Conservation (phyloP, 2,888 invertebrate species). For the Lordiphosa andalusiaca region DNA sequence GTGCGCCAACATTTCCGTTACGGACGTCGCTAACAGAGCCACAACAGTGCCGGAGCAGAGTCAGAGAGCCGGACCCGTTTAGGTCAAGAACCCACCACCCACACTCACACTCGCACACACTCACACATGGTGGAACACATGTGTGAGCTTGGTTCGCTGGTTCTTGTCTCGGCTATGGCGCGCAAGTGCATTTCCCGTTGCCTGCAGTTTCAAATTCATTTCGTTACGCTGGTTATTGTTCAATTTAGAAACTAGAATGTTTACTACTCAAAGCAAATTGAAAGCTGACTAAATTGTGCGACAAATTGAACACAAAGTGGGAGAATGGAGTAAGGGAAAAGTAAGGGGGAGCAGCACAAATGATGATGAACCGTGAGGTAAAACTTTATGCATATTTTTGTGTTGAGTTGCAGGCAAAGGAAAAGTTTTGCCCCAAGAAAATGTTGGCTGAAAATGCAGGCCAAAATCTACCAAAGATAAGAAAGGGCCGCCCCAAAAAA, state of each 20-base stretch:
- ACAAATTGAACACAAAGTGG: slow-evolving; percentile 37
- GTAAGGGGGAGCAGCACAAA: not conserved
- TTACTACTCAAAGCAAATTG: slow-evolving; percentile 23
- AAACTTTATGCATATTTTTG: slow-evolving; percentile 37
- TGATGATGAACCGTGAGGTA: slow-evolving; percentile 2
- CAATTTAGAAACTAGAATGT: slow-evolving; percentile 20
- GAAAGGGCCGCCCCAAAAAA: no score
- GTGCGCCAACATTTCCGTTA: slow-evolving; percentile 58
- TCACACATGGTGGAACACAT: slow-evolving; percentile 15
- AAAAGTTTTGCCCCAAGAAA: not conserved
- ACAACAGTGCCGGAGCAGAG: slow-evolving; percentile 51
- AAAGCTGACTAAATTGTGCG: slow-evolving; percentile 45
- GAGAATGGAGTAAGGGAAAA: not conserved
- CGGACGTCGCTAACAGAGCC: slow-evolving; percentile 53
- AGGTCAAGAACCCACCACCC: slow-evolving; percentile 13
- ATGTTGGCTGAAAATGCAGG: no score
- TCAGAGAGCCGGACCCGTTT: slow-evolving; percentile 17
- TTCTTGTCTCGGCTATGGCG: slow-evolving; percentile 65
- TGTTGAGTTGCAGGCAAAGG: slow-evolving; percentile 11
- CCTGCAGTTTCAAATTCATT: slow-evolving; percentile 52
- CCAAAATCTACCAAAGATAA: not conserved
- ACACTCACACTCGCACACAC: slow-evolving; percentile 9
- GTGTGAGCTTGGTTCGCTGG: slow-evolving; percentile 53
- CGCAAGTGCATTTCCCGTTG: slow-evolving; percentile 31
- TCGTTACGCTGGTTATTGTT: not conserved